A percentile compares a stretch with the other conserved stretches of the same genome.
Conservation (phyloP, 2,113 vertebrate genomes). For the Oncorhynchus masou region DNA sequence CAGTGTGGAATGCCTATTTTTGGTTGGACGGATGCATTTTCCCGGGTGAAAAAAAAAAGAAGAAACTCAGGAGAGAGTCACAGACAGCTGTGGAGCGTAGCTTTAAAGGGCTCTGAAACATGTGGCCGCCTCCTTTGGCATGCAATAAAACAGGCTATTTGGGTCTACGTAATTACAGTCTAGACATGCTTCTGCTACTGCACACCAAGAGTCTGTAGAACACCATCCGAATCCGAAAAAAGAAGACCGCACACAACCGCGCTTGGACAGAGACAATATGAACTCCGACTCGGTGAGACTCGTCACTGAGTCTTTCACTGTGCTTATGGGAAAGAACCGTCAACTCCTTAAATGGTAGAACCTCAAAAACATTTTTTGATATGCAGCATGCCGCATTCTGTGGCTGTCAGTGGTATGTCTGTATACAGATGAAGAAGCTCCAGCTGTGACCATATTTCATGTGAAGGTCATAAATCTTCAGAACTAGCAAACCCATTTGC, state of each 20-base stretch:
- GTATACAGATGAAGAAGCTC: neutral
- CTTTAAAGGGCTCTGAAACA: conserved; percentile 57
- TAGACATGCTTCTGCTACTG: conserved; percentile 53
- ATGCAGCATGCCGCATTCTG: neutral
- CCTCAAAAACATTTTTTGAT: neutral
- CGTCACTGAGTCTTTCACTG: conserved; percentile 27
- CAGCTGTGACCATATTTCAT: neutral
- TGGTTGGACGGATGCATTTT: conserved; percentile 56
- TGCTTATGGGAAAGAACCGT: conserved; percentile 4
- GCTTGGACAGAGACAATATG: conserved; percentile 13
- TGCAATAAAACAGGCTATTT: conserved; percentile 62
- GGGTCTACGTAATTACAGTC: conserved; percentile 62
- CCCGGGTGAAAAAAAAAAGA: conserved; percentile 26
- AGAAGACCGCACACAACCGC: conserved; percentile 29
- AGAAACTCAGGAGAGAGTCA: neutral
- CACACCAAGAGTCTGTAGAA: conserved; percentile 44
- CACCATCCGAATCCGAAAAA: conserved; percentile 31
- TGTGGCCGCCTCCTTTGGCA: conserved; percentile 51
- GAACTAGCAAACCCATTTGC: neutral
- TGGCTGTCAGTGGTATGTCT: conserved; percentile 8
- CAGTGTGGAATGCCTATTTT: conserved; percentile 58
- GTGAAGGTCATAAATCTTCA: neutral
- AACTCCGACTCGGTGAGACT: conserved; percentile 19
- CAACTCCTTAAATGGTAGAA: neutral
- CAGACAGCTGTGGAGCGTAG: conserved; percentile 56